Conservation (phyloP, 2,888 invertebrate genomes). For the Drepana falcataria region DNA sequence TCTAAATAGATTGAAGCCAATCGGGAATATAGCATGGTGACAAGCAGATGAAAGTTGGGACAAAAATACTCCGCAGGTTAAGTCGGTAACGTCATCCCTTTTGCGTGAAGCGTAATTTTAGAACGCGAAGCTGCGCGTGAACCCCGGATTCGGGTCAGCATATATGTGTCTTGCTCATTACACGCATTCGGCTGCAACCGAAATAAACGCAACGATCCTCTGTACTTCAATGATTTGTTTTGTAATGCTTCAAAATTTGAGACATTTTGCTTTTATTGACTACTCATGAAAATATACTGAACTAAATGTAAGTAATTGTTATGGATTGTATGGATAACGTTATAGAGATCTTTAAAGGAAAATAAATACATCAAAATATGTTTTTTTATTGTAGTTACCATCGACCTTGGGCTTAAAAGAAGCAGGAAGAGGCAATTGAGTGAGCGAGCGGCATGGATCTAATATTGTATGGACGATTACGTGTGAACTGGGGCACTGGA, state of each 20-base stretch:
- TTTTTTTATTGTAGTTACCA: slow-evolving; percentile 14
- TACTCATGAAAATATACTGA: too few species aligned
- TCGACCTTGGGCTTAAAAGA: slow-evolving; percentile 50
- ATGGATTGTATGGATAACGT: too few species aligned
- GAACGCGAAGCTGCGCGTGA: slow-evolving; percentile 33
- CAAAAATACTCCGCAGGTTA: slow-evolving; percentile 42
- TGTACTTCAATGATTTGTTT: slow-evolving; percentile 21
- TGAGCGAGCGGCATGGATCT: slow-evolving; percentile 48
- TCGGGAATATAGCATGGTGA: background rate
- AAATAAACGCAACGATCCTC: slow-evolving; percentile 16
- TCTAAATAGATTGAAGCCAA: background rate
- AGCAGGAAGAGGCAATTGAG: slow-evolving; percentile 66
- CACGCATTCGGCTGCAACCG: slow-evolving; percentile 11
- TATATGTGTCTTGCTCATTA: slow-evolving; percentile 15
- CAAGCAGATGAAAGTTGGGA: slow-evolving; percentile 17
- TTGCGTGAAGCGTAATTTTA: slow-evolving; percentile 54
- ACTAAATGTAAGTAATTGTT: too few species aligned
- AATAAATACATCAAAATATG: too few species aligned
- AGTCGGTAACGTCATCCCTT: slow-evolving; percentile 43
- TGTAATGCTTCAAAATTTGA: slow-evolving; percentile 4
- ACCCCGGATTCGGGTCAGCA: slow-evolving; percentile 57
- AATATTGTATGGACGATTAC: slow-evolving; percentile 53
- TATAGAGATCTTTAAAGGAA: too few species aligned
- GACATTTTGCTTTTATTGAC: background rate
- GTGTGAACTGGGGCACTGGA: slow-evolving; percentile 67